Conservation (phyloP, 2,888 invertebrate genomes). For the Callyntrura sp. region DNA sequence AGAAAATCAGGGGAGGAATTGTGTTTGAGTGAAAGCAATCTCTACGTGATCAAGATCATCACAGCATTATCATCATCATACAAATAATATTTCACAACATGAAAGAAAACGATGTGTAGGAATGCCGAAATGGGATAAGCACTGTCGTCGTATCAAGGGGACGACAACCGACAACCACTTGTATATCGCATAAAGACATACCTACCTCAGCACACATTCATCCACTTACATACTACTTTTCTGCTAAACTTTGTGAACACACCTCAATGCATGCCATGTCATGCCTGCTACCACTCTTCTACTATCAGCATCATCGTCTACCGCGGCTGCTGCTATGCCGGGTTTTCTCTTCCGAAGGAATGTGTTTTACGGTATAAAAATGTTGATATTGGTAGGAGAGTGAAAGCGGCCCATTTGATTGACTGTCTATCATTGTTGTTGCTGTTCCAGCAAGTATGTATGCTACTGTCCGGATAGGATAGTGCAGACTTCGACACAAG, state of each 20-base stretch:
- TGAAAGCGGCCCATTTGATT: slow-evolving; percentile 58
- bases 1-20: slow-evolving; percentile 51
- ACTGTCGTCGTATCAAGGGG: slow-evolving; percentile 59
- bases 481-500: background rate
- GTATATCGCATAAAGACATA: slow-evolving; percentile 24
- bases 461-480: background rate
- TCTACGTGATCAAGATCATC: slow-evolving; percentile 76
- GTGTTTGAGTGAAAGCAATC: slow-evolving; percentile 71
- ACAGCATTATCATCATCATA: slow-evolving; percentile 62
- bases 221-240: background rate
- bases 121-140: slow-evolving; percentile 74
- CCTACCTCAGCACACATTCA: background rate
- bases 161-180: slow-evolving; percentile 68
- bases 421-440: slow-evolving; percentile 56
- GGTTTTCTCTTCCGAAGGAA: slow-evolving; percentile 35
- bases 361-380: slow-evolving; percentile 38
- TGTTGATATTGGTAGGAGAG: slow-evolving; percentile 28
- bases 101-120: slow-evolving; percentile 62
- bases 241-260: slow-evolving; percentile 36
- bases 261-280: slow-evolving; percentile 66
- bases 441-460: slow-evolving; percentile 15
- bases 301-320: slow-evolving; percentile 18
- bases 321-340: background rate
- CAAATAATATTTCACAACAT: slow-evolving; percentile 73
- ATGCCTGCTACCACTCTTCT: background rate